Percentiles rank a stretch among this genome's conserved stretches.
phyloP scores from a whole-genome alignment of 2,113 vertebrate species.

The Aptenodytes forsteri region DNA sequence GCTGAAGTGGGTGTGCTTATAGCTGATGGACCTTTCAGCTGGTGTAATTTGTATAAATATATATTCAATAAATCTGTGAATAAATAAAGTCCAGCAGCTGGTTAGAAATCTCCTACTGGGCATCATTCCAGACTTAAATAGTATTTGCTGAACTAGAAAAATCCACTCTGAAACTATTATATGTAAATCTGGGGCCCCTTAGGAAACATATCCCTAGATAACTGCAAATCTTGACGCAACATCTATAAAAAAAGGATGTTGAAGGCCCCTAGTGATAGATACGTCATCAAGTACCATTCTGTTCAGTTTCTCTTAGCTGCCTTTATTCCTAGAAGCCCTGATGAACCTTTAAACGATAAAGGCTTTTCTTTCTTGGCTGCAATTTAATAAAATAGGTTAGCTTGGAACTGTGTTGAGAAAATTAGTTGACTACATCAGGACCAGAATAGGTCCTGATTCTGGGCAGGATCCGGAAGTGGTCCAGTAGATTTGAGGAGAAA shows the following conservation, averaged over 20 bases:
- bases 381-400: not conserved
- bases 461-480: not conserved
- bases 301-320: not conserved
- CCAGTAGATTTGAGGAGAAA: not conserved
- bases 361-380: not conserved
- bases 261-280: not conserved
- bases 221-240: not conserved
- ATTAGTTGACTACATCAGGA: not conserved
- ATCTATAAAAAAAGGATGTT: not conserved
- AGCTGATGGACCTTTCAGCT: not conserved
- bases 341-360: not conserved
- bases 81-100: constrained; percentile 32
- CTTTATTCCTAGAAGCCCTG: not conserved
- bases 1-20: not conserved
- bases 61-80: constrained; percentile 3
- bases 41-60: constrained; percentile 7
- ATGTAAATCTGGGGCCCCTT: not conserved
- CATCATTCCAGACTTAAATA: constrained; percentile 3
- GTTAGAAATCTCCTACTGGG: constrained; percentile 6
- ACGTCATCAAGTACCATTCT: not conserved
- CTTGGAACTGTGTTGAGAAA: not conserved
- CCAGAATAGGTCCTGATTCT: not conserved
- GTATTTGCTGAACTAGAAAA: constrained; percentile 45
- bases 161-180: not conserved
- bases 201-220: not conserved